phyloP scores from a whole-genome alignment of 2,888 invertebrate species.

The Cheilosia vernalis region DNA sequence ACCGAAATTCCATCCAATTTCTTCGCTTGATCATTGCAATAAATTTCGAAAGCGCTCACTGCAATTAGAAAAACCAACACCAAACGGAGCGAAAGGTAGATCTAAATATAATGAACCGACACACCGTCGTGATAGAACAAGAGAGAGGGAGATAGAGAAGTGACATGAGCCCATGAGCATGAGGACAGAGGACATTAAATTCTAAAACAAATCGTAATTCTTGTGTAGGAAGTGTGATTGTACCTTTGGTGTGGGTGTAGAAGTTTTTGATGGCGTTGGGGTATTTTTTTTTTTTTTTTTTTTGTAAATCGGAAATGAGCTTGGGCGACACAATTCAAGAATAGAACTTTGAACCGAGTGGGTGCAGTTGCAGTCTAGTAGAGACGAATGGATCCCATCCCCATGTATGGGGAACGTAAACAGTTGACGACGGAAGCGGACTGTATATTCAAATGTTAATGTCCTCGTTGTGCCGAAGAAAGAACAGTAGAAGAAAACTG shows the following conservation, averaged over 20 bases:
- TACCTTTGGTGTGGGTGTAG: slow-evolving; percentile 38
- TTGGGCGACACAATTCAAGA: slow-evolving; percentile 56
- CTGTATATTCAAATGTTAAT: too few relatives aligned
- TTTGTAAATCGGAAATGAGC: slow-evolving; percentile 53
- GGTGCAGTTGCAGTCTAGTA: neutral
- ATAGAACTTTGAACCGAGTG: slow-evolving; percentile 30
- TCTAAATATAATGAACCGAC: slow-evolving; percentile 46
- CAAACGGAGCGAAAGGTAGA: slow-evolving; percentile 23
- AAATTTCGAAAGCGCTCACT: slow-evolving; percentile 59
- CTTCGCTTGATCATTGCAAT: slow-evolving; percentile 55
- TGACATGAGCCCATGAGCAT: slow-evolving; percentile 57
- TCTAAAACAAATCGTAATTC: slow-evolving; percentile 64
- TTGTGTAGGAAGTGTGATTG: slow-evolving; percentile 60
- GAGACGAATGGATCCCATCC: neutral
- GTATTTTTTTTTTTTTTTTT: slow-evolving; percentile 10
- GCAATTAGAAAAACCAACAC: slow-evolving; percentile 58
- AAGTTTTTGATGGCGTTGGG: slow-evolving; percentile 45
- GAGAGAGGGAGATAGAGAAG: neutral
- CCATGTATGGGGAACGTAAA: neutral
- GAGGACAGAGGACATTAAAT: slow-evolving; percentile 73
- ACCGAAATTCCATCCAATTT: slow-evolving; percentile 59
- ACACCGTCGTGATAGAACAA: neutral
- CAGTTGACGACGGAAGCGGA: neutral
- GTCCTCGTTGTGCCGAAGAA: too few relatives aligned
- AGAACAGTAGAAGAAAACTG: too few relatives aligned